Percentiles rank a stretch among this genome's conserved stretches.
These are phyloP conservation scores for Choristoneura rosaceana DNA, from an alignment of 2,888 invertebrate species.

Conservation along the genomic window DNA sequence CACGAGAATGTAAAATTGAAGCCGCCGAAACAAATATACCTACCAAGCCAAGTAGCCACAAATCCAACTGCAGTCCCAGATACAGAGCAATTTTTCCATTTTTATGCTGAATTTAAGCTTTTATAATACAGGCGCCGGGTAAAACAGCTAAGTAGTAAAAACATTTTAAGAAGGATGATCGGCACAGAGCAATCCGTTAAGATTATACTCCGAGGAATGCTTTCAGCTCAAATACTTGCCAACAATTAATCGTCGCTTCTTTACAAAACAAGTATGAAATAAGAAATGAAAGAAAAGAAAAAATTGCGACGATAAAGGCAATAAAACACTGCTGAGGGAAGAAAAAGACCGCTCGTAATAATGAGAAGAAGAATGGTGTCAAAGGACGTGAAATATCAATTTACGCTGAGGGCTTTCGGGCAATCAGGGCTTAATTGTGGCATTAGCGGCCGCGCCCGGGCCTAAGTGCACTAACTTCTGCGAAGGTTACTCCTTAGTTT, in stretches of 20 bases:
- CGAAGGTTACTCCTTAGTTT: not conserved
- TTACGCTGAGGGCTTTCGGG: constrained; percentile 46
- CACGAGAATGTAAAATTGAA: constrained; percentile 10
- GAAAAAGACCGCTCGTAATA: constrained; percentile 46
- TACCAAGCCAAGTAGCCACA: not conserved
- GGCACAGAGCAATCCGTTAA: constrained; percentile 28
- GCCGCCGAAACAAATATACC: not conserved
- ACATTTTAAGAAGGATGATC: constrained; percentile 13
- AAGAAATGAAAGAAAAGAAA: constrained; percentile 28
- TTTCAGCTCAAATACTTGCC: constrained; percentile 27
- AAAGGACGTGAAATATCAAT: constrained; percentile 59
- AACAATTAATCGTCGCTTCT: constrained; percentile 34
- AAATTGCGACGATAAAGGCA: constrained; percentile 51
- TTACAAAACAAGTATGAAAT: constrained; percentile 25
- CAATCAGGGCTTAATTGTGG: constrained; percentile 47
- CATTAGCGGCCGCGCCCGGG: constrained; percentile 41
- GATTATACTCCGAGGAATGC: constrained; percentile 29
- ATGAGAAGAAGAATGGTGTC: constrained; percentile 57
- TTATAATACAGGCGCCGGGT: not conserved
- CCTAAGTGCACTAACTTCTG: constrained; percentile 9
- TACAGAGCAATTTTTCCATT: not conserved
- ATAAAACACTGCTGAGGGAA: constrained; percentile 48
- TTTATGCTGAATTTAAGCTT: not conserved
- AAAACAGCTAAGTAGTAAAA: constrained; percentile 2
- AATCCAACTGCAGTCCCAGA: not conserved